Evolutionary conservation across 2,888 invertebrate species (phyloP).

Genomic region (Spilosoma lubricipeda): DNA sequence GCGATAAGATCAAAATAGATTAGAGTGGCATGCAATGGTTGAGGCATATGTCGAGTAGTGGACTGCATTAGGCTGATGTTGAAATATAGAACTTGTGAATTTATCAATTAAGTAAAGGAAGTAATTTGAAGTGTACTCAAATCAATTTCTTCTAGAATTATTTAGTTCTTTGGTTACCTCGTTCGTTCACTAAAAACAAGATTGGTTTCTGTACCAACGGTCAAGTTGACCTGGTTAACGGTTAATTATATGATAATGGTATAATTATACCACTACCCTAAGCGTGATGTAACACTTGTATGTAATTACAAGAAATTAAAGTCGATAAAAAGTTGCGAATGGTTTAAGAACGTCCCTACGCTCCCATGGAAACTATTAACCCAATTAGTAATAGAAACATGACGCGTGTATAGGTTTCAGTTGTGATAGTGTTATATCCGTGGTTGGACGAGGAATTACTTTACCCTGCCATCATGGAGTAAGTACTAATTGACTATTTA

Average conservation of each 20-base stretch:
- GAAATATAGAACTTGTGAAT: too few relatives aligned
- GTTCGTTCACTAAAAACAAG: too few relatives aligned
- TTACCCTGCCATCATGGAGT: not conserved
- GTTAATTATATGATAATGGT: too few relatives aligned
- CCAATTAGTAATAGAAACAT: constrained; percentile 34
- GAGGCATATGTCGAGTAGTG: too few relatives aligned
- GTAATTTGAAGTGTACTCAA: not conserved
- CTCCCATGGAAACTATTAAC: constrained; percentile 31
- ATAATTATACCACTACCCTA: not conserved
- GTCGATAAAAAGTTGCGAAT: constrained; percentile 17
- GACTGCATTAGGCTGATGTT: too few relatives aligned
- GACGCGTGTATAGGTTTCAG: not conserved
- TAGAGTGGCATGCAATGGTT: too few relatives aligned
- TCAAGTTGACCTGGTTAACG: too few relatives aligned
- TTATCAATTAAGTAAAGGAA: too few relatives aligned
- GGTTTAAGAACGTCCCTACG: constrained; percentile 6
- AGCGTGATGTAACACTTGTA: constrained; percentile 21
- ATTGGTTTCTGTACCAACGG: too few relatives aligned
- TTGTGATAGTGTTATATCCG: constrained; percentile 2
- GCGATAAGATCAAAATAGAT: too few relatives aligned
- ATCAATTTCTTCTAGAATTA: too few relatives aligned
- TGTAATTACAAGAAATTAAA: constrained; percentile 23
- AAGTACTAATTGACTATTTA: not conserved
- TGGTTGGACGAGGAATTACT: not conserved
- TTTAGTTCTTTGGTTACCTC: too few relatives aligned